Evolutionary conservation across 2,888 invertebrate genomes (phyloP).

Genomic region (Chymomyza amoena): DNA sequence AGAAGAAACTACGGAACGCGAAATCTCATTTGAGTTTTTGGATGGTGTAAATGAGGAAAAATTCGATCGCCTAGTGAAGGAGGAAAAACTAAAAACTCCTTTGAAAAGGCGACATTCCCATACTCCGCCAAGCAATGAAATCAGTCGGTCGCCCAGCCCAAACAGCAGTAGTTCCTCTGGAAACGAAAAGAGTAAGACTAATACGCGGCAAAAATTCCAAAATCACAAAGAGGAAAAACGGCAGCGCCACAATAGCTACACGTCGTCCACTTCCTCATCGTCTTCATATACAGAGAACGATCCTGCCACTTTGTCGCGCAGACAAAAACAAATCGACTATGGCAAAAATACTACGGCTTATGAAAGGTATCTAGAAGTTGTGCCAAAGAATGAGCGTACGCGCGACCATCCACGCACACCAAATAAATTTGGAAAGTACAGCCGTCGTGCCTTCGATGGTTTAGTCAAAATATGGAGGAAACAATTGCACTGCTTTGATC

Average conservation of each 20-base stretch:
- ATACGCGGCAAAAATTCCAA: neutral
- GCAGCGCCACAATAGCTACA: conserved; percentile 70
- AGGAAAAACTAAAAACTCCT: conserved; percentile 78
- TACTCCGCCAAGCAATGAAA: conserved; percentile 68
- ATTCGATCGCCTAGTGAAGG: conserved; percentile 75
- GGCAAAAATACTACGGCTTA: conserved; percentile 96
- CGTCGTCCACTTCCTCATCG: conserved; percentile 72
- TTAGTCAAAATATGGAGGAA: conserved; percentile 92
- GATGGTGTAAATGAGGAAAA: conserved; percentile 77
- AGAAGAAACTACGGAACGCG: conserved; percentile 37
- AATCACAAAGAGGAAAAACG: conserved; percentile 71
- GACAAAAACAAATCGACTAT: conserved; percentile 96
- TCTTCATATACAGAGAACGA: conserved; percentile 83
- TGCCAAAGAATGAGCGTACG: conserved; percentile 84
- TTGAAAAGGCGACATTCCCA: conserved; percentile 77
- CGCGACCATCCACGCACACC: conserved; percentile 93
- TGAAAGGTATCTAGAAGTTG: conserved; percentile 84
- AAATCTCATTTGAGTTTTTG: conserved; percentile 67
- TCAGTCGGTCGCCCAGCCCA: conserved; percentile 74
- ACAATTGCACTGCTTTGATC: conserved; percentile 89
- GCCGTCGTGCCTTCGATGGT: conserved; percentile 95
- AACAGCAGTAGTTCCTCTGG: conserved; percentile 51
- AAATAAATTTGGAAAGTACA: conserved; percentile 91
- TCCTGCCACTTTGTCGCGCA: conserved; percentile 84
- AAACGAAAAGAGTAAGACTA: conserved; percentile 29